These are phyloP conservation scores for Morelia viridis DNA, from an alignment of 2,797 vertebrate genomes.

Conservation along the genomic window DNA sequence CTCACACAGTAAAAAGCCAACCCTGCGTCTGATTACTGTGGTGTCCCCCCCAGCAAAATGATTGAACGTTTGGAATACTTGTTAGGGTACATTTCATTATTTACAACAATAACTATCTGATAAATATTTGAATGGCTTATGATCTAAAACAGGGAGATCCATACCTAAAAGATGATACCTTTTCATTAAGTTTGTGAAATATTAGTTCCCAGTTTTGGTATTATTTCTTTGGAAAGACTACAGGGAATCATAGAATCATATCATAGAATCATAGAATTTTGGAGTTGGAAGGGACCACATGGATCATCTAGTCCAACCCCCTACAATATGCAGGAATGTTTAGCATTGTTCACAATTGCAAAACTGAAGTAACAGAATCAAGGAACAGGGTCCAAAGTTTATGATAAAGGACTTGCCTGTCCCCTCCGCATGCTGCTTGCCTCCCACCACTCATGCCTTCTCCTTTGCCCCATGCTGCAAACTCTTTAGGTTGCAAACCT, in stretches of 20 bases:
- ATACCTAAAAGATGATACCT: not conserved
- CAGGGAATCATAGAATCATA: too few relatives aligned
- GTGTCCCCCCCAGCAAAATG: not conserved
- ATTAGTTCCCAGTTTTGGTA: not conserved
- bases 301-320: too few relatives aligned
- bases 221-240: not conserved
- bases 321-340: too few relatives aligned
- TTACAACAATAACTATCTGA: not conserved
- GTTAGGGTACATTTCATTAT: not conserved
- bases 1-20: not conserved
- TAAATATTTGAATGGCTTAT: too few relatives aligned
- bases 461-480: not conserved
- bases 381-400: not conserved
- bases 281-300: too few relatives aligned
- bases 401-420: not conserved
- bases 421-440: not conserved
- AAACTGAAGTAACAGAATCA: not conserved
- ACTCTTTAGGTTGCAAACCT: not conserved
- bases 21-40: not conserved
- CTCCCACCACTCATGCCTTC: conserved; percentile 30
- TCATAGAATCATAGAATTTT: too few relatives aligned
- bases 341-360: not conserved
- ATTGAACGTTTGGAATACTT: not conserved
- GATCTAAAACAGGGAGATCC: too few relatives aligned
- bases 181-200: not conserved